Evolutionary conservation across 2,888 invertebrate genomes (phyloP).

Genomic region (Hipparchia semele): DNA sequence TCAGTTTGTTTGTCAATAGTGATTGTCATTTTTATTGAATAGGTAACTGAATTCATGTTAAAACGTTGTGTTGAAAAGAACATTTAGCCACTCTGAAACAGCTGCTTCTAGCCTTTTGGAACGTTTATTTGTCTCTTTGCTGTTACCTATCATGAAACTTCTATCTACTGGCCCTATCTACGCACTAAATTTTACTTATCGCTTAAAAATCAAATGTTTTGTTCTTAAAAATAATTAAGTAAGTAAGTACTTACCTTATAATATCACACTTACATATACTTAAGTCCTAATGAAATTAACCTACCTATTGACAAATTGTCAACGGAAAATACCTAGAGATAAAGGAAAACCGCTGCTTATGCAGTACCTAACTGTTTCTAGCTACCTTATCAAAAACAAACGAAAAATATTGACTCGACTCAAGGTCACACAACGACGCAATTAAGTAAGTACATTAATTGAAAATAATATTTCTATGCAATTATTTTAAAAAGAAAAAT

Average conservation of each 20-base stretch:
- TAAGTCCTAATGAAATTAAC: not conserved
- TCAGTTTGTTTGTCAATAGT: not conserved
- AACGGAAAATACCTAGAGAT: slow-evolving; percentile 4
- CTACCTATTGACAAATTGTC: not conserved
- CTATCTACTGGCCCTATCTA: too few species aligned
- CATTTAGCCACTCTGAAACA: too few species aligned
- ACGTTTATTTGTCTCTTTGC: too few species aligned
- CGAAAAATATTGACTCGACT: slow-evolving; percentile 24
- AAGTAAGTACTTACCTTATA: too few species aligned
- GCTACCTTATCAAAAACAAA: slow-evolving; percentile 3
- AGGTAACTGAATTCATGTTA: not conserved
- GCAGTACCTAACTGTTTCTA: not conserved
- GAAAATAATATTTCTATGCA: slow-evolving; percentile 24
- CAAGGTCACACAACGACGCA: slow-evolving; percentile 48
- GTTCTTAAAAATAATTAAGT: too few species aligned
- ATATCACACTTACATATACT: not conserved
- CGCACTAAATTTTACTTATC: too few species aligned
- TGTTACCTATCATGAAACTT: too few species aligned
- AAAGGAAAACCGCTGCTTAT: not conserved
- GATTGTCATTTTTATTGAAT: not conserved
- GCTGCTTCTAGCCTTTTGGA: too few species aligned
- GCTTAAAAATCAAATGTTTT: too few species aligned
- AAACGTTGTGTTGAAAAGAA: too few species aligned
- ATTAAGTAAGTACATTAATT: slow-evolving; percentile 26
- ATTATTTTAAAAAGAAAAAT: slow-evolving; percentile 37